These are phyloP conservation scores for Lithophane semibrunnea DNA, from an alignment of 2,888 invertebrate species.

Conservation along the genomic window DNA sequence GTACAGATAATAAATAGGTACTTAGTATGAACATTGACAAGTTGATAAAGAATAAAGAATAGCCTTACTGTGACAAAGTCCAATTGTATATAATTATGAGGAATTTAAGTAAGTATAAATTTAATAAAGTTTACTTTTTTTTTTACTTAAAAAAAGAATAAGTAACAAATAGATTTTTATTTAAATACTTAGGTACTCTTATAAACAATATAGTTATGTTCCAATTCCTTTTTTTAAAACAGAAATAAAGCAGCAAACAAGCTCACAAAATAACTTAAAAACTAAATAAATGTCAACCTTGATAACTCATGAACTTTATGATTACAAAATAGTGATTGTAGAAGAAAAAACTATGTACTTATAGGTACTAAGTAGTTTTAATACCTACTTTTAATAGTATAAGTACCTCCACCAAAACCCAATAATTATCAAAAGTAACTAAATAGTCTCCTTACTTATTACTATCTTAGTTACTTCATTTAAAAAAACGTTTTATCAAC, in stretches of 20 bases:
- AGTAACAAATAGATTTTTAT: conserved; percentile 34
- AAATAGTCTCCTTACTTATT: neutral
- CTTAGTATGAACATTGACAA: neutral
- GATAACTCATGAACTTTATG: conserved; percentile 27
- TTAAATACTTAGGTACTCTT: conserved; percentile 15
- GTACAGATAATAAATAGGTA: neutral
- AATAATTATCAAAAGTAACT: conserved; percentile 13
- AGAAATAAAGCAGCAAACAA: conserved; percentile 5
- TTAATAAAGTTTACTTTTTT: neutral
- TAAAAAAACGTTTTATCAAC: conserved; percentile 7
- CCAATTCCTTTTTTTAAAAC: conserved; percentile 1
- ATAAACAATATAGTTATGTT: neutral
- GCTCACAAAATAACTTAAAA: conserved; percentile 9
- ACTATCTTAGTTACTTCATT: conserved; percentile 1
- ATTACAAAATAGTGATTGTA: conserved; percentile 32
- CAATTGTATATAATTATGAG: neutral
- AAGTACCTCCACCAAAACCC: conserved; percentile 42
- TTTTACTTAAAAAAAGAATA: neutral
- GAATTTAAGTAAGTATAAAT: neutral
- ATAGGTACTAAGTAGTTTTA: neutral
- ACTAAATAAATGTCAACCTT: conserved; percentile 38
- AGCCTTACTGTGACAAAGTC: neutral
- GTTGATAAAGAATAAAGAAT: conserved; percentile 5
- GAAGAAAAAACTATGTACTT: neutral
- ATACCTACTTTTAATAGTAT: neutral